Percentiles rank a stretch among this genome's conserved stretches.
Conservation (phyloP, 2,888 invertebrate genomes). For the Melipona bicolor region DNA sequence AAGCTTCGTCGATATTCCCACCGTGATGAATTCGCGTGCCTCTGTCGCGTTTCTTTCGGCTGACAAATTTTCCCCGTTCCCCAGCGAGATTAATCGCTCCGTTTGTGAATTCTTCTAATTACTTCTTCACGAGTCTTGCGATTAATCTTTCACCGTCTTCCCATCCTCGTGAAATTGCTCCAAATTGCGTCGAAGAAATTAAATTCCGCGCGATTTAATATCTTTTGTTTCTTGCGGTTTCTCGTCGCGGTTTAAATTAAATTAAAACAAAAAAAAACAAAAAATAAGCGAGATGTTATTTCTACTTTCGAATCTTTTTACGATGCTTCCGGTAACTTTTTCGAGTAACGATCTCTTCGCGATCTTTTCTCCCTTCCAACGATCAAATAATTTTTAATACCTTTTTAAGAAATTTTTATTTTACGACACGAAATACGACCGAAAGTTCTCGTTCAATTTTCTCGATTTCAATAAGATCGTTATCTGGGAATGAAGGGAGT, state of each 20-base stretch:
- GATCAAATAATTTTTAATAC: neutral
- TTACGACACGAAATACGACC: neutral
- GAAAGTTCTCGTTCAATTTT: neutral
- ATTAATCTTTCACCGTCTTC: no score
- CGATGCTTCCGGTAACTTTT: no score
- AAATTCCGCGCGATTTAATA: no score
- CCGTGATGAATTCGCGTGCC: slow-evolving; percentile 19
- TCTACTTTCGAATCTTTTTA: no score
- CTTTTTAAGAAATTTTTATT: neutral
- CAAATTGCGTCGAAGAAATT: no score
- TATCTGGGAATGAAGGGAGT: neutral
- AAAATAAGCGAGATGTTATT: no score
- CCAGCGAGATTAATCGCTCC: neutral
- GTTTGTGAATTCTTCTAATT: no score
- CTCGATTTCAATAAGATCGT: neutral
- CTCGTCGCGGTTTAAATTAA: no score
- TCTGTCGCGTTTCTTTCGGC: neutral
- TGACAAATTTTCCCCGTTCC: neutral
- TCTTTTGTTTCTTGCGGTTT: no score
- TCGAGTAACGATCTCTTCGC: neutral
- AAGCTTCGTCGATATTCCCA: slow-evolving; percentile 20
- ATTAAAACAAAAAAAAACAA: no score
- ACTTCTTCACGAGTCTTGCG: neutral
- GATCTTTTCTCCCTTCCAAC: neutral
- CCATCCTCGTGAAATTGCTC: no score